A percentile compares a stretch with the other conserved stretches of the same genome.
Evolutionary conservation across 2,888 invertebrate species (phyloP).

Genomic region (Caenorhabditis sp.): DNA sequence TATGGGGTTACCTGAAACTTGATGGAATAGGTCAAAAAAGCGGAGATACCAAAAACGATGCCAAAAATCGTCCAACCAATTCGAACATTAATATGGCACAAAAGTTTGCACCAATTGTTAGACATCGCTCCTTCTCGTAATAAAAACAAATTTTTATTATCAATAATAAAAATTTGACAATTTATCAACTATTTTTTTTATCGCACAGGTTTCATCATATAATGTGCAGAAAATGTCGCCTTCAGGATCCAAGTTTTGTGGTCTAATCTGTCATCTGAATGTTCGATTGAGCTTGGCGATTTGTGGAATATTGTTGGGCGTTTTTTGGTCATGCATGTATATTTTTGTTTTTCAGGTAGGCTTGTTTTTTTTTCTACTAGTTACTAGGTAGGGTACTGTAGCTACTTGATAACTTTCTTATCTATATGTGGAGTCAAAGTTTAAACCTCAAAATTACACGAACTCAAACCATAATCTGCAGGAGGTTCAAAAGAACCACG

Average conservation of each 20-base stretch:
- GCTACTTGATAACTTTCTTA: too few relatives aligned
- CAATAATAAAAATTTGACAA: background rate
- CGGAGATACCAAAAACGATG: conserved; percentile 1
- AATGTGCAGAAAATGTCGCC: background rate
- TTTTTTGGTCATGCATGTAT: conserved; percentile 23
- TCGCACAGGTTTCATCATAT: background rate
- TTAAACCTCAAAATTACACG: too few relatives aligned
- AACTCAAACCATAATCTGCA: too few relatives aligned
- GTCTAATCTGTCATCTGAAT: conserved; percentile 20
- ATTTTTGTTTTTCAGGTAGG: conserved; percentile 25
- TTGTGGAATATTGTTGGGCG: conserved; percentile 21
- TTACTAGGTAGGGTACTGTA: background rate
- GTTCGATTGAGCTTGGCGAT: conserved; percentile 23
- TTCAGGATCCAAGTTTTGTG: background rate
- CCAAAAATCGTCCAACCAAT: conserved; percentile 4
- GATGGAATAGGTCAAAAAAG: background rate
- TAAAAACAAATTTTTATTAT: background rate
- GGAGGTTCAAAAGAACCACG: too few relatives aligned
- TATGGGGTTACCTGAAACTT: background rate
- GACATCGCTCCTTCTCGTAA: background rate
- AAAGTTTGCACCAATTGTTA: background rate
- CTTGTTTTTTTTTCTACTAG: background rate
- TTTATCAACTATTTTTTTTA: background rate
- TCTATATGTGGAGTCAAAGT: too few relatives aligned
- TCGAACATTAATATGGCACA: conserved; percentile 5